Base-by-base conservation (phyloP, 1,140 invertebrate species). In the Drosophila erecta region DNA sequence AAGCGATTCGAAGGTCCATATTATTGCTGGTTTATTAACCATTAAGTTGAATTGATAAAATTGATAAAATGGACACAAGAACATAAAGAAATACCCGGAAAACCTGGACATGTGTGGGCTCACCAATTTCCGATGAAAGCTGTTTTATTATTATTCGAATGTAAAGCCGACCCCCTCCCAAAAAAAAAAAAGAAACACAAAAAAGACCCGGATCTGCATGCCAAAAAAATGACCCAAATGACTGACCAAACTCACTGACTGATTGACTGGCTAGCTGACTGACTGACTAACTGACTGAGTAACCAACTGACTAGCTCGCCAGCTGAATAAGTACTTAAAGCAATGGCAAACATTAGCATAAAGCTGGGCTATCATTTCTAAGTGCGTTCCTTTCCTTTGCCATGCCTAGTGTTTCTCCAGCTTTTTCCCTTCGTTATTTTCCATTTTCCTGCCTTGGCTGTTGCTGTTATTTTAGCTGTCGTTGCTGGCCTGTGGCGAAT, bases 311-410 rank as follows among this genome's bases (percentile, higher is more conserved):
- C 50, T 72, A 57, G 40, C 70, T 75, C 60, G 51, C 58, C 17
- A 57, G 61, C 62, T 77, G 55, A 77, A 50, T 70, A 65, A 59
- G 72, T 83, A 69, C 84, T 89, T 89, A 67, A 84, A 73, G 67
- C 71, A 77, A 73, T 64, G 60, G 76, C 76, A 79, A 78, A 79
- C 83, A 89, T 87, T 89, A 87, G 83, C 83, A 87, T 87, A 89
- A 87, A 84, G 79, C 83, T 79, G 83, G 84, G 84, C 83, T 87
- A 83, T 89, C 84, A 87, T 84, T 79, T 60, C 79, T 58, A 89
- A 87, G 84, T 89, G 71, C 76, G 79, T 83, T 86, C 72, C 41
- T 60, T 67, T 55, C 54, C 80, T 77, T 57, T 76, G 75, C 70
- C 79, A 65, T 71, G 75, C 73, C 79, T 87, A 87, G 75, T 76